A percentile compares a stretch with the other conserved stretches of the same genome.
phyloP scores from a whole-genome alignment of 2,113 vertebrate species.

The Perognathus longimembris region DNA sequence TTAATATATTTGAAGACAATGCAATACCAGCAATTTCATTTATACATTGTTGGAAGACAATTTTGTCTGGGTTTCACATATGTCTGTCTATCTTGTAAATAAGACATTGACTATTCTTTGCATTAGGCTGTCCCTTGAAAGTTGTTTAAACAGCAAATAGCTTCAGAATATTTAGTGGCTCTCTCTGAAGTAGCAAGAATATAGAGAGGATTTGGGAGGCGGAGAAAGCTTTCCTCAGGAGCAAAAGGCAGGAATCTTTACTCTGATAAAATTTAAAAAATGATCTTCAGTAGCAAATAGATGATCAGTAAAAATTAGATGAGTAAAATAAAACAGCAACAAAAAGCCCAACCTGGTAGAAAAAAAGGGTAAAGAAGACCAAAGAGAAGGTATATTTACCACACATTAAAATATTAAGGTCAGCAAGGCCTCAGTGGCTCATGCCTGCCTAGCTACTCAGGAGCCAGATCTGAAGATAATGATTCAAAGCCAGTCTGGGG shows the following conservation, averaged over 20 bases:
- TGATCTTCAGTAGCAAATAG: slow-evolving; percentile 1
- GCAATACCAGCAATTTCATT: background rate
- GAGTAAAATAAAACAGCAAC: background rate
- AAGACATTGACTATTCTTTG: slow-evolving; percentile 6
- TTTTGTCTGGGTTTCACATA: background rate
- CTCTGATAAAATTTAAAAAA: background rate
- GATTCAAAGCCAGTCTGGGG: no score
- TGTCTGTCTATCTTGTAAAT: slow-evolving; percentile 1
- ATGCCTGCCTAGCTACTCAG: no score
- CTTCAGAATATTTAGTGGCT: background rate
- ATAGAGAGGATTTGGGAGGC: background rate
- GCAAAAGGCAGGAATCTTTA: background rate
- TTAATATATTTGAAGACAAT: background rate
- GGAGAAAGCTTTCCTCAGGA: background rate
- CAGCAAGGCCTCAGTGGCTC: background rate
- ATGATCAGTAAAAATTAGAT: background rate
- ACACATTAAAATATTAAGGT: slow-evolving; percentile 1
- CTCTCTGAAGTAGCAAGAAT: slow-evolving; percentile 12
- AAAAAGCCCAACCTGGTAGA: background rate
- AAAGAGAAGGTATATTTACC: background rate
- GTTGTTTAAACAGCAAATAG: background rate
- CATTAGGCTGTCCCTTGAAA: background rate
- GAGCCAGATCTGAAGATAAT: no score
- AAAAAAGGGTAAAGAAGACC: background rate
- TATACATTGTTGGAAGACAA: background rate